Conservation (phyloP, 2,797 vertebrate genomes). For the Morelia viridis region DNA sequence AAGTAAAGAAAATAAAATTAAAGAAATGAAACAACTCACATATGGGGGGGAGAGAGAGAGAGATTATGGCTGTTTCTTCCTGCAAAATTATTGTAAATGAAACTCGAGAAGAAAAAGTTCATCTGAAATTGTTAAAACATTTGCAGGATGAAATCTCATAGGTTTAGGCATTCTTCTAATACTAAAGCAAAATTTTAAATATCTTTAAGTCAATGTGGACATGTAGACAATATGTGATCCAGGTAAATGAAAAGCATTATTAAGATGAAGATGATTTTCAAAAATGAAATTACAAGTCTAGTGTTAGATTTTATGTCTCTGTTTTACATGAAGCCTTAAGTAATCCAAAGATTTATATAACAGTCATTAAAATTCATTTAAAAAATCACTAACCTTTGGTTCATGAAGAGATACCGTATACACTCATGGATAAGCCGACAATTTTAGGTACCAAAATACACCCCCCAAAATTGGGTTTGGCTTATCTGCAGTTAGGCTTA, state of each 20-base stretch:
- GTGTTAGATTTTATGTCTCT: not conserved
- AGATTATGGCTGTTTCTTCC: not conserved
- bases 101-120: not conserved
- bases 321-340: not conserved
- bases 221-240: not conserved
- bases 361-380: too few relatives aligned
- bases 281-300: conserved; percentile 12
- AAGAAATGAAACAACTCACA: not conserved
- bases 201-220: not conserved
- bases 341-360: too few relatives aligned
- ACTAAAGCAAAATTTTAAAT: not conserved
- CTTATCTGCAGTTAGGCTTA: too few relatives aligned
- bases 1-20: not conserved
- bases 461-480: too few relatives aligned
- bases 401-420: not conserved
- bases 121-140: not conserved
- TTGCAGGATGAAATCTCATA: not conserved
- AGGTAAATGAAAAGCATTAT: not conserved
- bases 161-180: not conserved
- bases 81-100: not conserved
- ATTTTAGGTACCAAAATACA: too few relatives aligned
- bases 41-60: not conserved
- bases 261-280: not conserved
- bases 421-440: too few relatives aligned
- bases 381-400: not conserved